Evolutionary conservation across 1,140 invertebrate genomes (phyloP), one percentile per base, ranked within the genome.

Genomic region (Drosophila bifasciata): DNA sequence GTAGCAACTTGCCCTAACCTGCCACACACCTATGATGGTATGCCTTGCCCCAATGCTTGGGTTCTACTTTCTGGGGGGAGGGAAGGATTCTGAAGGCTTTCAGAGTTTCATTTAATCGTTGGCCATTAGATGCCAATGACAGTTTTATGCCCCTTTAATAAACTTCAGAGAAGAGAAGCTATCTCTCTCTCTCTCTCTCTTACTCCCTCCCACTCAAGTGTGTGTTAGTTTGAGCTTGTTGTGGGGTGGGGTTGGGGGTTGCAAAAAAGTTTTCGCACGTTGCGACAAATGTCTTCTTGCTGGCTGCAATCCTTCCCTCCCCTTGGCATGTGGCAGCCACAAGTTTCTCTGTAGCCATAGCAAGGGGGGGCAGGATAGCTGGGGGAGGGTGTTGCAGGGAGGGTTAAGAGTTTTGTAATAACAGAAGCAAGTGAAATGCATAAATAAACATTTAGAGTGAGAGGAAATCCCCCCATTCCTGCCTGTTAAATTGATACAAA

Each of bases 141-240:
- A 90, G 75, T 90, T 90, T 90, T 90, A 90, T 86, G 86, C 75
- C 78, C 79, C 86, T 86, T 86, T 86, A 90, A 90, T 90, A 90
- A 90, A 90, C 80, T 90, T 86, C 48, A 79, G 66, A 49, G 70
- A 66, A 43, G 50, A 69, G 40, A 48, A 69, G 79, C 50, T 66
- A 49, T 36, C 25, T 68, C 21, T 28, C 13, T 19, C 28, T 3
- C 28, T 11, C 17, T 1, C 3, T 44, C 43, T 16, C 11, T 43
- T 17, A 6, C 17, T 2, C 50, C 2, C 41, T 3, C 6, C 3
- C 44, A 6, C 17, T 6, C 50, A 52, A 4, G 49, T 57, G 43
- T 16, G 36, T 17, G 61, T 28, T n/a, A n/a, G n/a, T n/a, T n/a
- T n/a, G n/a, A n/a, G n/a, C n/a, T 13, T 19, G 28, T 16, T 9